Conservation (phyloP, 37 sponge, comb jelly and placozoan species). For the Ianthella basta region DNA sequence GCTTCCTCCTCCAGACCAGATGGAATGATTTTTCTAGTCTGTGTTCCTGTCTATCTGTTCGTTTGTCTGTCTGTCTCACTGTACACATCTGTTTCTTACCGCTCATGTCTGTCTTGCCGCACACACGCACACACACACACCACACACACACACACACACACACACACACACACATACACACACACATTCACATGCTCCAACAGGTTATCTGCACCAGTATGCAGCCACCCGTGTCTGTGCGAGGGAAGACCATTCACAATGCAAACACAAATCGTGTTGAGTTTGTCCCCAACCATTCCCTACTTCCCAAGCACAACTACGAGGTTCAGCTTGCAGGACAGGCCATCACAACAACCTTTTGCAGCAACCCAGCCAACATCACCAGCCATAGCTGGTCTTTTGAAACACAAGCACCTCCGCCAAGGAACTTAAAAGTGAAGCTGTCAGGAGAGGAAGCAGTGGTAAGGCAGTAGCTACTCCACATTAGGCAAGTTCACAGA, state of each 20-base stretch:
- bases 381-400: not conserved
- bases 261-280: conserved; percentile 22
- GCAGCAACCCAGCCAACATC: not conserved
- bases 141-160: conserved; percentile 12
- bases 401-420: not conserved
- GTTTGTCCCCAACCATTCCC: conserved; percentile 12
- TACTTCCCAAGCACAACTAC: not conserved
- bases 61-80: too few relatives aligned
- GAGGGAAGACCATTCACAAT: conserved; percentile 11
- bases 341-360: not conserved
- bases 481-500: too few relatives aligned
- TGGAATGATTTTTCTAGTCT: too few relatives aligned
- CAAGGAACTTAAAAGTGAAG: not conserved
- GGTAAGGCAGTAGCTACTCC: too few relatives aligned
- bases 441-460: not conserved
- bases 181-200: conserved; percentile 8
- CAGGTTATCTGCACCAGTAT: not conserved
- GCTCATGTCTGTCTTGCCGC: too few relatives aligned
- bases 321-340: not conserved
- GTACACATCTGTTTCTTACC: too few relatives aligned
- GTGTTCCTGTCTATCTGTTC: too few relatives aligned
- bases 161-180: conserved; percentile 12
- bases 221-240: not conserved
- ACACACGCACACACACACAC: too few relatives aligned
- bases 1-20: too few relatives aligned